A percentile compares a stretch with the other conserved stretches of the same genome.
Evolutionary conservation across 2,888 invertebrate species (phyloP).

Genomic region (Prosapia bicincta): DNA sequence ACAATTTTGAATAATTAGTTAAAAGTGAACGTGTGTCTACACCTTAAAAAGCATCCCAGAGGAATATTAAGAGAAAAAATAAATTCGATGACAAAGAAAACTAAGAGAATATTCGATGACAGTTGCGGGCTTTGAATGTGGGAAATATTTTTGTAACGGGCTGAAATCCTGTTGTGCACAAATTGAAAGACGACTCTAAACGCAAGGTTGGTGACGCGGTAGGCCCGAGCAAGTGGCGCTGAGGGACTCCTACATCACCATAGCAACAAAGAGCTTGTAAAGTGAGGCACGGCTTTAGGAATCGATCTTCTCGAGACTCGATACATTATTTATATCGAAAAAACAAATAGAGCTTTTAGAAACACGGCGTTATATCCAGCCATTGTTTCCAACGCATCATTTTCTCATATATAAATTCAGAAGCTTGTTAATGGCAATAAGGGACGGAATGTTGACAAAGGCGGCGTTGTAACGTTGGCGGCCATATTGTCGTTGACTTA

Average conservation of each 20-base stretch:
- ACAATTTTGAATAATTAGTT: too few relatives aligned
- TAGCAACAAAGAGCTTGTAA: conserved; percentile 29
- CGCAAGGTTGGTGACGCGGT: not conserved
- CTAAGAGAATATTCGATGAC: too few relatives aligned
- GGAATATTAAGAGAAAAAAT: too few relatives aligned
- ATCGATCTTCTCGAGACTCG: conserved; percentile 20
- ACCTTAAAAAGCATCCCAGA: too few relatives aligned
- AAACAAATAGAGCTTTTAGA: conserved; percentile 30
- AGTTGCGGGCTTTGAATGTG: not conserved
- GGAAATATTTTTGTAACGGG: not conserved
- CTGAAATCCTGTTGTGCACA: conserved; percentile 6
- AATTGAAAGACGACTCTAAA: not conserved
- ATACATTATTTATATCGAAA: conserved; percentile 28
- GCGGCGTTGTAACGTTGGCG: not conserved
- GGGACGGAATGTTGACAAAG: not conserved
- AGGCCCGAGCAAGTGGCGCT: conserved; percentile 1
- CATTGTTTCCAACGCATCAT: not conserved
- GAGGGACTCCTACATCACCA: conserved; percentile 20
- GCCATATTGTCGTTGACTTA: not conserved
- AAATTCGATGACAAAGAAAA: too few relatives aligned
- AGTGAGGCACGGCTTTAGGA: conserved; percentile 1
- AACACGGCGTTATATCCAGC: conserved; percentile 7
- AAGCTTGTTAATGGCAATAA: not conserved
- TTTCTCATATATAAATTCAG: not conserved
- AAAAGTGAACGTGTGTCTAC: too few relatives aligned